A percentile compares a stretch with the other conserved stretches of the same genome.
phyloP scores from a whole-genome alignment of 1,140 invertebrate genomes.

The Drosophila littoralis region DNA sequence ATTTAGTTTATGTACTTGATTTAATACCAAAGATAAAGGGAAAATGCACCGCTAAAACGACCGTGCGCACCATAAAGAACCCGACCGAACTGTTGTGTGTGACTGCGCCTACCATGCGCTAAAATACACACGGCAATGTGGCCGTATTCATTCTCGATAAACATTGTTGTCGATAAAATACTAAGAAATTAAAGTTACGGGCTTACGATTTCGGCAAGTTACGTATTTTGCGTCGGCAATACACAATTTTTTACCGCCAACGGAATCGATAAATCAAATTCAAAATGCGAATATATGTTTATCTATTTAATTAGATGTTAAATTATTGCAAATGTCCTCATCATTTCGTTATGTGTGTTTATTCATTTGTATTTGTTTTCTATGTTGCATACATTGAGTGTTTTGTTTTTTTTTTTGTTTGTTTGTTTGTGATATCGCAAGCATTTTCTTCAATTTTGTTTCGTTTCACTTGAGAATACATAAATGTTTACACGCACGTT shows the following conservation, averaged over 20 bases:
- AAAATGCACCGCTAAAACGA: constrained; percentile 34
- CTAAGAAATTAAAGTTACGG: neutral
- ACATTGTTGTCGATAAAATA: neutral
- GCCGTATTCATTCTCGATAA: neutral
- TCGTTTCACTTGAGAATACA: constrained; percentile 32
- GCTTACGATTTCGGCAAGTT: neutral
- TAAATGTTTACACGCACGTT: constrained; percentile 32
- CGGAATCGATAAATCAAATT: neutral
- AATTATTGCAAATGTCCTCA: neutral
- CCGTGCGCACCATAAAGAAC: constrained; percentile 39
- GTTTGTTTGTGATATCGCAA: constrained; percentile 45
- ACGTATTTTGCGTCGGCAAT: neutral
- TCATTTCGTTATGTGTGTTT: constrained; percentile 28
- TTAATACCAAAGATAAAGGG: constrained; percentile 30
- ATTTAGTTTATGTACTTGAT: constrained; percentile 37
- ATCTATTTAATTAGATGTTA: neutral
- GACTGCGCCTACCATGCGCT: constrained; percentile 15
- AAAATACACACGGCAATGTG: constrained; percentile 16
- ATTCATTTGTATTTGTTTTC: constrained; percentile 36
- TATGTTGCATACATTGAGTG: constrained; percentile 33
- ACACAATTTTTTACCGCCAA: neutral
- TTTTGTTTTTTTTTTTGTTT: constrained; percentile 10
- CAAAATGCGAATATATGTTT: no score
- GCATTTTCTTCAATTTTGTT: constrained; percentile 21
- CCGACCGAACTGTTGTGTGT: constrained; percentile 38